Evolutionary conservation across 2,888 invertebrate species (phyloP).

Genomic region (Apamea sordens): DNA sequence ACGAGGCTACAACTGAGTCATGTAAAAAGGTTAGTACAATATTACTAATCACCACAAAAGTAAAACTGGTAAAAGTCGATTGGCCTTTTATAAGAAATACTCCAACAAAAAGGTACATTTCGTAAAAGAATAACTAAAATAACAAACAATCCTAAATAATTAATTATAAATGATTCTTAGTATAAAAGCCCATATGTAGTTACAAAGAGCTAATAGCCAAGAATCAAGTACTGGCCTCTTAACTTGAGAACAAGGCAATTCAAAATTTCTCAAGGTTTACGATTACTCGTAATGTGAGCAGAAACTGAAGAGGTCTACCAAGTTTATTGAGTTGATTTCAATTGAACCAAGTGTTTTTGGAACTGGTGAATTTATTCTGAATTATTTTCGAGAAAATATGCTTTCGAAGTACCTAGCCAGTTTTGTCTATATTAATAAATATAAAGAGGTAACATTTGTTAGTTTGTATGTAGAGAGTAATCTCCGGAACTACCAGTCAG

Average conservation of each 20-base stretch:
- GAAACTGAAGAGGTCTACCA: conserved; percentile 12
- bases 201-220: conserved; percentile 14
- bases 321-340: conserved; percentile 4
- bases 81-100: neutral
- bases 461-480: no score
- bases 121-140: neutral
- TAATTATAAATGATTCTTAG: neutral
- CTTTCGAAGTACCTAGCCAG: neutral
- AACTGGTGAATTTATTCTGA: neutral
- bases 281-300: conserved; percentile 31
- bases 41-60: neutral
- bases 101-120: neutral
- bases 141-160: neutral
- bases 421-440: neutral
- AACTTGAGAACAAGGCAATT: conserved; percentile 13
- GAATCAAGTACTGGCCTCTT: conserved; percentile 20
- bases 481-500: no score
- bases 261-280: conserved; percentile 20
- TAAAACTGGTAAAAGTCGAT: neutral
- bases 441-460: no score
- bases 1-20: neutral
- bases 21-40: neutral
- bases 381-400: neutral
- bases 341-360: neutral
- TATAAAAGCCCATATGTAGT: conserved; percentile 14